Conservation (phyloP, 1,140 invertebrate species). For the Microplitis demolitor region DNA sequence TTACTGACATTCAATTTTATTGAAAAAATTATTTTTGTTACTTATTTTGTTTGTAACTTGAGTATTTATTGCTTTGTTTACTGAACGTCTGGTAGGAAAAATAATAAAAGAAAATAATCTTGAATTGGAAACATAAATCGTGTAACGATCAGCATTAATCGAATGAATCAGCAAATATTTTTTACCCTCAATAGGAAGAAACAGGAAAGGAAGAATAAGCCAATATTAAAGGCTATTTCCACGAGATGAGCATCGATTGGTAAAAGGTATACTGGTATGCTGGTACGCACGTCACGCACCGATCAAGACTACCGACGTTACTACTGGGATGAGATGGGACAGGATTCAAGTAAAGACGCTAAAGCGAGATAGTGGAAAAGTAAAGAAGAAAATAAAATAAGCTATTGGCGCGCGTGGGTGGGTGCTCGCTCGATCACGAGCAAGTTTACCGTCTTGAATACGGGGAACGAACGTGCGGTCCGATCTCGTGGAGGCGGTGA, state of each 20-base stretch:
- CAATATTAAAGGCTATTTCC: slow-evolving; percentile 2
- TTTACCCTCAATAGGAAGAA: background rate
- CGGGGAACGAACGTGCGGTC: slow-evolving; percentile 25
- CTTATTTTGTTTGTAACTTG: too few relatives aligned
- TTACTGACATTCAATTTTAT: too few relatives aligned
- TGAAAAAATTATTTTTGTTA: too few relatives aligned
- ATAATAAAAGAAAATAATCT: background rate
- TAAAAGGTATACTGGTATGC: background rate
- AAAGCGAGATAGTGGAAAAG: background rate
- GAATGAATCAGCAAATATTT: slow-evolving; percentile 14
- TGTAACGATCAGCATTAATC: background rate
- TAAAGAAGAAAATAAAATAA: slow-evolving; percentile 11
- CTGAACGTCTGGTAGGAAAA: background rate
- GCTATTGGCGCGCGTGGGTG: slow-evolving; percentile 18
- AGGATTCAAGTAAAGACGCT: background rate
- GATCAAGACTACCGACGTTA: slow-evolving; percentile 3
- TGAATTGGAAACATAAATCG: background rate
- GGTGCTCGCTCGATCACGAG: slow-evolving; percentile 23
- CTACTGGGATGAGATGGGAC: background rate
- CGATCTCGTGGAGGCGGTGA: slow-evolving; percentile 24
- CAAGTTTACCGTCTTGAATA: slow-evolving; percentile 26
- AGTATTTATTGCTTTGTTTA: background rate
- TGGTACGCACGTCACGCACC: slow-evolving; percentile 23
- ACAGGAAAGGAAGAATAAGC: background rate
- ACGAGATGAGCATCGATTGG: slow-evolving; percentile 1